Evolutionary conservation across 2,113 vertebrate species (phyloP).

Genomic region (Corynorhinus townsendii): DNA sequence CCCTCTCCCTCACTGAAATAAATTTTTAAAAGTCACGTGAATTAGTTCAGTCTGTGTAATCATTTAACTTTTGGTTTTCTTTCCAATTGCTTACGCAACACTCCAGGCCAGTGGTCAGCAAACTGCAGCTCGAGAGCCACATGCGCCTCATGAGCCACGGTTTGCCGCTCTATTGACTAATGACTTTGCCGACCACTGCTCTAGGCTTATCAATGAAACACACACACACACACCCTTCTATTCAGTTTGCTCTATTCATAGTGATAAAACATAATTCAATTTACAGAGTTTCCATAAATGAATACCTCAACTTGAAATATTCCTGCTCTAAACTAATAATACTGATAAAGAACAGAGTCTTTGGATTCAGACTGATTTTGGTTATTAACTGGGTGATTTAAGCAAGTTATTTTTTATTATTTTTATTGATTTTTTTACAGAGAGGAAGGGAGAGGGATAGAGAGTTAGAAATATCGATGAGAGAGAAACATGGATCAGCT

Average conservation of each 20-base stretch:
- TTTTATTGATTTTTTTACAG: too few species aligned
- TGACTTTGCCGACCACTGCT: too few species aligned
- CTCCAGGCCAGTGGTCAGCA: too few species aligned
- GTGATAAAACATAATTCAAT: conserved; percentile 56
- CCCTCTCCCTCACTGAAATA: too few species aligned
- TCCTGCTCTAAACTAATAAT: neutral
- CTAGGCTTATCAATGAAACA: conserved; percentile 21
- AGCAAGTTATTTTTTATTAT: too few species aligned
- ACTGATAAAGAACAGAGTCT: neutral
- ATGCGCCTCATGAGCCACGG: too few species aligned
- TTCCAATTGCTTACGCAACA: conserved; percentile 58
- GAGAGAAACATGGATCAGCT: too few species aligned
- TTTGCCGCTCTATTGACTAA: too few species aligned
- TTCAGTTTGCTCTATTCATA: conserved; percentile 67
- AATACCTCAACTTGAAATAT: neutral
- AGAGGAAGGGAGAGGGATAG: too few species aligned
- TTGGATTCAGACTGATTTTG: neutral
- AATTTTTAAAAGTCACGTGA: too few species aligned
- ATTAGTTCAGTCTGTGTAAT: conserved; percentile 64
- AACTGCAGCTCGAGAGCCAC: too few species aligned
- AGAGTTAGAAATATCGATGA: too few species aligned
- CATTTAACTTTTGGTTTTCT: conserved; percentile 64
- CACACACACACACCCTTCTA: neutral
- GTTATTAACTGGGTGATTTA: neutral
- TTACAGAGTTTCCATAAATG: conserved; percentile 54